Conservation (phyloP, 2,113 vertebrate genomes). For the Rallus limicola region DNA sequence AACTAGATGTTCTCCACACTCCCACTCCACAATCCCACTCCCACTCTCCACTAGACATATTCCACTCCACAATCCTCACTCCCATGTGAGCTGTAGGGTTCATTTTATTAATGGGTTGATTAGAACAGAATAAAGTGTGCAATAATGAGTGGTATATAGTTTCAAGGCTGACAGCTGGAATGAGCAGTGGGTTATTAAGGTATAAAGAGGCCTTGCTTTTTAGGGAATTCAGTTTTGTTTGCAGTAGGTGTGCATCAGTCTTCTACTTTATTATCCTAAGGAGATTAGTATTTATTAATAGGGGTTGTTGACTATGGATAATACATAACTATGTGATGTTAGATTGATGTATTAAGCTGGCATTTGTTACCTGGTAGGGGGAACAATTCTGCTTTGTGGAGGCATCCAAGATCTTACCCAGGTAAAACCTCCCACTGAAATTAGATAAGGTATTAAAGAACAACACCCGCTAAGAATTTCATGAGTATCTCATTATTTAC, state of each 20-base stretch:
- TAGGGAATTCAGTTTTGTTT: constrained; percentile 33
- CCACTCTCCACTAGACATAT: neutral
- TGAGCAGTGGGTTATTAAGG: neutral
- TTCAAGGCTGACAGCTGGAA: neutral
- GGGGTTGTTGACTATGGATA: neutral
- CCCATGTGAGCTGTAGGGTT: neutral
- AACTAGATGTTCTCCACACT: neutral
- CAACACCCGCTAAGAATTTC: constrained; percentile 2
- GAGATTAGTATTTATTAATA: constrained; percentile 26
- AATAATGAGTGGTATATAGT: neutral
- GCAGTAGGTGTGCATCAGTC: neutral
- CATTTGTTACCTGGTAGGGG: constrained; percentile 40
- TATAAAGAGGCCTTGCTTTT: constrained; percentile 9
- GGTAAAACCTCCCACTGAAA: constrained; percentile 45
- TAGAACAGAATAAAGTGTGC: neutral
- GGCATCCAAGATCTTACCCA: neutral
- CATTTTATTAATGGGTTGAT: constrained; percentile 13
- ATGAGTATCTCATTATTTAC: constrained; percentile 46
- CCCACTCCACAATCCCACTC: neutral
- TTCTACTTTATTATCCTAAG: constrained; percentile 18
- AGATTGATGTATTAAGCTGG: constrained; percentile 14
- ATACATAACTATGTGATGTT: neutral
- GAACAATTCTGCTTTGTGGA: constrained; percentile 12
- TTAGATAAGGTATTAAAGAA: constrained; percentile 22
- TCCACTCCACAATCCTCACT: neutral